Evolutionary conservation across 2,113 vertebrate species (phyloP).

Genomic region (Tichodroma muraria): DNA sequence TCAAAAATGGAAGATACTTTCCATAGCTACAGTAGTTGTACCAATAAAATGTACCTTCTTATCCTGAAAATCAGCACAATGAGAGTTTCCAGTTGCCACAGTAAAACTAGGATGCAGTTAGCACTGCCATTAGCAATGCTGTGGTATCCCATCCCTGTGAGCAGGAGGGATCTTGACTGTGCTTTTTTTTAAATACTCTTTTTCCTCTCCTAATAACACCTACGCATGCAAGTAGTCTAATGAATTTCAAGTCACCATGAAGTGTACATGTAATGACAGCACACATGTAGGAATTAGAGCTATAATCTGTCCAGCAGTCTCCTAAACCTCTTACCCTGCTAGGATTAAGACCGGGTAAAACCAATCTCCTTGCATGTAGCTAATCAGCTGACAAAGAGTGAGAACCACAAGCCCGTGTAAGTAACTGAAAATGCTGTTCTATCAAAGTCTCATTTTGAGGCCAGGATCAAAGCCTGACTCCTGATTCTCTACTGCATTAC

Average conservation of each 20-base stretch:
- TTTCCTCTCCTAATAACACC: background rate
- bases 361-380: background rate
- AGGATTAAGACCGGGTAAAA: background rate
- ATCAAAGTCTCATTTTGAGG: background rate
- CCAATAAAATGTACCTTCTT: background rate
- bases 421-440: background rate
- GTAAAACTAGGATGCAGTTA: background rate
- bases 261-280: background rate
- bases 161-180: background rate
- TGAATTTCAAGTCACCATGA: slow-evolving; percentile 1
- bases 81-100: slow-evolving; percentile 10
- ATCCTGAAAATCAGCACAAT: background rate
- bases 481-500: background rate
- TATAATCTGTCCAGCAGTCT: slow-evolving; percentile 1
- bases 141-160: background rate
- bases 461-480: background rate
- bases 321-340: slow-evolving; percentile 11
- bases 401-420: background rate
- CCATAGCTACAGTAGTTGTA: slow-evolving; percentile 11
- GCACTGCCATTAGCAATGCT: background rate
- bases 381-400: background rate
- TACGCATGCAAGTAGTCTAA: background rate
- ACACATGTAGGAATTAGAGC: slow-evolving; percentile 10
- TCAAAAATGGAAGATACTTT: background rate
- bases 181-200: background rate